A percentile compares a stretch with the other conserved stretches of the same genome.
These are phyloP conservation scores for Archocentrus centrarchus DNA, from an alignment of 2,113 vertebrate species.

Conservation along the genomic window DNA sequence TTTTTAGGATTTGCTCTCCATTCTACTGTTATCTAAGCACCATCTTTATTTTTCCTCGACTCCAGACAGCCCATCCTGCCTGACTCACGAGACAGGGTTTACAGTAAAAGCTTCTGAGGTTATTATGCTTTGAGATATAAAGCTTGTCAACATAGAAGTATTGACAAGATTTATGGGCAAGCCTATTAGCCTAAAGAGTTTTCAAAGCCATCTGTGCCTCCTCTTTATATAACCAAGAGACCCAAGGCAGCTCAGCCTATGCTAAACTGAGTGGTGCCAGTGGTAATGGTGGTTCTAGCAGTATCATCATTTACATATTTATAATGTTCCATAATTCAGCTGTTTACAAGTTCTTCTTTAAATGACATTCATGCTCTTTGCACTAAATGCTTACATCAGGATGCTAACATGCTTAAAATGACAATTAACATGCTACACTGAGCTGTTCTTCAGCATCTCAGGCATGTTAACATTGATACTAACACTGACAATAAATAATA, in stretches of 20 bases:
- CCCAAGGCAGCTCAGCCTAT: background rate
- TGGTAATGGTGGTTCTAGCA: background rate
- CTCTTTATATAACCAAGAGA: background rate
- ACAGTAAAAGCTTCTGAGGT: slow-evolving; percentile 17
- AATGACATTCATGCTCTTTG: background rate
- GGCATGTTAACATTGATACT: background rate
- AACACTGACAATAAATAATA: background rate
- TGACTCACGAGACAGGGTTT: slow-evolving; percentile 22
- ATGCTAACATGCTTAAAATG: background rate
- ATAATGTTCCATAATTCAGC: background rate
- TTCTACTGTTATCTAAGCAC: background rate
- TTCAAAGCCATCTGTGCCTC: background rate
- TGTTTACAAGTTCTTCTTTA: background rate
- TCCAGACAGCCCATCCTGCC: background rate
- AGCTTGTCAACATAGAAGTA: background rate
- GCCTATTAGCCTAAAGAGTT: slow-evolving; percentile 23
- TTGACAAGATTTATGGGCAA: slow-evolving; percentile 23
- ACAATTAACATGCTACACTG: background rate
- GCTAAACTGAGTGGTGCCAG: background rate
- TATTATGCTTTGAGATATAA: slow-evolving; percentile 18
- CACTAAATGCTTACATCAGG: background rate
- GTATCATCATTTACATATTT: slow-evolving; percentile 5
- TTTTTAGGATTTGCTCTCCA: slow-evolving; percentile 4
- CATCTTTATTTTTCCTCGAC: background rate
- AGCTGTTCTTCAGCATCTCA: background rate